Evolutionary conservation across 2,113 vertebrate species (phyloP), one percentile per base, ranked within the genome.

Genomic region (Procavia capensis): DNA sequence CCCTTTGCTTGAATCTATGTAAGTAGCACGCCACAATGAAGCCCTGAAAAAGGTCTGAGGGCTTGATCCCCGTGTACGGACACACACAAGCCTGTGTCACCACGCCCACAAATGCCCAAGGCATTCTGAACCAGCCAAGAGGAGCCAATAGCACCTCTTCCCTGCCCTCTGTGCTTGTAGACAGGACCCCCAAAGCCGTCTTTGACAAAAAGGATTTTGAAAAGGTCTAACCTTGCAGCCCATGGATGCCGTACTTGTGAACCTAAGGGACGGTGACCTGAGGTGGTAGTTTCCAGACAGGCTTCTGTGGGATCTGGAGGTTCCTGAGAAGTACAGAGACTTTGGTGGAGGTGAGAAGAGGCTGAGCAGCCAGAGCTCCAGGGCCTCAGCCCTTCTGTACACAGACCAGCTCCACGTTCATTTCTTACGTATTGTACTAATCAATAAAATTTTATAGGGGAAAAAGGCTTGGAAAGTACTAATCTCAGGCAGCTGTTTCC

Each of bases 401-500:
- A 9, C 82, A 75, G 36, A 72, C 14, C 27, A 24, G 31, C 34
- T 91, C n/a, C 31, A 11, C 50, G 82, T 68, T 47, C 41, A 29
- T 63, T 27, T 63, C 31, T 81, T 11, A 8, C 4, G 11, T 61
- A 13, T n/a, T n/a, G 31, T 92, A 47, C 45, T 89, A 80, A 54
- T 39, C 41, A 84, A 39, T 70, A 41, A 81, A 70, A 70, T 85
- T 95, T 88, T 74, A 87, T 61, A 96, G 43, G n/a, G 13, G 2
- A 74, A 76, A 75, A 20, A 11, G 19, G 9, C 54, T 88, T 88
- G 45, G 84, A 95, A 94, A 25, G 10, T 24, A 6, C 31, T 79
- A 20, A 14, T 63, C 57, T 91, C n/a, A 39, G 34, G 25, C n/a
- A 81, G 72, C 80, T 7, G 3, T 70, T 63, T 80, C 43, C 64